Base-by-base conservation (phyloP, 2,797 vertebrate genomes). In the Sebastes dallii region DNA sequence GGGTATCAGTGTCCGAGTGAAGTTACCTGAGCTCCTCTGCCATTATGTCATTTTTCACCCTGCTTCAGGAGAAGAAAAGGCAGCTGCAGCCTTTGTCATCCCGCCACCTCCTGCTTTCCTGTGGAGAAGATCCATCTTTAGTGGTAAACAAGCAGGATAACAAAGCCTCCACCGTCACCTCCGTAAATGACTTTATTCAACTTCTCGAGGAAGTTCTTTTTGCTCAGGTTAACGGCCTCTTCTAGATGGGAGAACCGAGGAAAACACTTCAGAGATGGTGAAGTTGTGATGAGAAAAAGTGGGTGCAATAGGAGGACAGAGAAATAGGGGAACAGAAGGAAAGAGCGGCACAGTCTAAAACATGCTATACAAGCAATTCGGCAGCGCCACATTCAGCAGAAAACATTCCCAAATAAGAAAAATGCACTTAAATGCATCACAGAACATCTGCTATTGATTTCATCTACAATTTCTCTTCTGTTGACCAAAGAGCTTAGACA, bases 21-120 rank as follows among this genome's bases (percentile, higher is more conserved):
- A 81, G 91, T 92, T 94, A 95, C 94, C 92, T 92, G 94, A 94
- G 92, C 89, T 83, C n/a, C 4, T 54, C 70, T 78, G 88, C 85
- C 89, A 91, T 93, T 89, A 92, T 93, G 92, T 92, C 89, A 94
- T 89, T 91, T 90, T 90, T 92, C 86, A 86, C 65, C 73, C 68
- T 78, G 82, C 69, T 90, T 84, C 83, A 77, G 78, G 86, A 91
- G 75, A 89, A 93, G 89, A 94, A 93, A 93, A 88, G 91, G 73
- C 93, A 93, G 91, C 89, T 92, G 89, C 88, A 86, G 89, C 86
- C 79, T 93, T 95, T 94, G 93, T 94, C 88, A 82, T 82, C 83
- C 79, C 8, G 42, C 81, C 67, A 54, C 77, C 82, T 82, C 77
- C 72, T 86, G 78, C 67, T 76, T 30, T 76, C 54, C 76, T 80